Base-by-base conservation (phyloP, 2,888 invertebrate species). In the Thereva unica region DNA sequence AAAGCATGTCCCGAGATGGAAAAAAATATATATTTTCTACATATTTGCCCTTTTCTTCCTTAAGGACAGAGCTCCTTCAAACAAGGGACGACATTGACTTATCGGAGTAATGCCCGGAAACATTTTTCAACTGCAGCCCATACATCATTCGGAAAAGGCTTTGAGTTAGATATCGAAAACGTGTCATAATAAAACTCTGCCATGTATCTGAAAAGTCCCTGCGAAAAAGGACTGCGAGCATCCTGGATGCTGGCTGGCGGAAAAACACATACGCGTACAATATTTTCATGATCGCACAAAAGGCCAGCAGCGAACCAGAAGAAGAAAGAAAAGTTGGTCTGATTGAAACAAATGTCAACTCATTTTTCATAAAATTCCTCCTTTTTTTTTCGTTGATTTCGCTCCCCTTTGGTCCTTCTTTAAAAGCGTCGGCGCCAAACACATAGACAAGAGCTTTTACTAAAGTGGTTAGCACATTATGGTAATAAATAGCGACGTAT, bases 401-500 rank as follows among this genome's bases (percentile, higher is more conserved):
- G 40, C 38, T 37, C 50, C 8, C 40, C 47, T 45, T 45, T 59
- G 10, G 38, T 53, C 61, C 54, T 42, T 49, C 66, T 68, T 68
- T 68, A 69, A 69, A 69, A 69, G 69, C 69, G 69, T 67, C 67
- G 69, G 69, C 69, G 69, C 69, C 69, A 64, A 68, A 56, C 54
- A 64, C 67, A 69, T 54, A 61, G 64, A 54, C 55, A 66, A 50
- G 64, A 53, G 64, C 67, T 69, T 67, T 67, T 67, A 69, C 67
- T 67, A 69, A 69, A 69, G 67, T 69, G 69, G 64, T 69, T 69
- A 69, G 64, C 69, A 69, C 69, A 69, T 69, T 69, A 69, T 69
- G 69, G 69, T 69, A 67, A 69, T 69, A 69, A 69, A 69, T 69
- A 67, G 69, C 59, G 61, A 61, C 61, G 67, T 69, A 67, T 68